Base-by-base conservation (phyloP, 2,797 vertebrate species). In the Polyboroides typus region DNA sequence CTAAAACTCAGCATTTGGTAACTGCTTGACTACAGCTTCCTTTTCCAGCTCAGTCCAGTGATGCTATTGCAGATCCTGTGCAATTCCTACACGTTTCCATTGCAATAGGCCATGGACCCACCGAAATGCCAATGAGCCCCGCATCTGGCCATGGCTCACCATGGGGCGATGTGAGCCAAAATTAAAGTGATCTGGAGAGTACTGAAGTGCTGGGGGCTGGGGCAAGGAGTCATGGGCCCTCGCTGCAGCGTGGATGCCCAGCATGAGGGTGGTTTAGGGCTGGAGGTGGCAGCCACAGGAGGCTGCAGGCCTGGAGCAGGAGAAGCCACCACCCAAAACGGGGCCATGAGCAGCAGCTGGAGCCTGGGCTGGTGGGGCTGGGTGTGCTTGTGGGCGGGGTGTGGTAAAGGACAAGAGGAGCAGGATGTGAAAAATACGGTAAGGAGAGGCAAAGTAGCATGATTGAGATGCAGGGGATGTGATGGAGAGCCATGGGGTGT, bases 321-420 rank as follows among this genome's bases (percentile, higher is more conserved):
- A 42, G 52, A 60, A 91, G 19, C 33, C 55, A 48, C 31, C 50
- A 66, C 14, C 12, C 26, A 48, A 29, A 81, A 44, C 0, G 0
- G 31, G 15, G 21, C 40, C 34, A 36, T 8, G 44, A 84, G 15
- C 2, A 5, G 18, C 1, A 2, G 44, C 60, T 55, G 40, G 34
- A 75, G 18, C 1, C 2, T 18, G 59, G 78, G 16, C 21, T 73
- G 66, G 20, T 38, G 33, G 12, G 38, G n/a, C 31, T 63, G 73
- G 7, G 18, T 0, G 0, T 53, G 16, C 18, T 74, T 1, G 0
- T 52, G 48, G 14, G 27, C 11, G 29, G 38, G 40, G 52, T 23
- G 55, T 40, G n/a, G 29, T 64, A 34, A 58, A 44, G 55, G 33
- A 56, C 26, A 82, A 59, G 31, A 92, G 36, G 33, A 93, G 40